Conservation (phyloP, 2,113 vertebrate genomes). For the Uropsilus gracilis region DNA sequence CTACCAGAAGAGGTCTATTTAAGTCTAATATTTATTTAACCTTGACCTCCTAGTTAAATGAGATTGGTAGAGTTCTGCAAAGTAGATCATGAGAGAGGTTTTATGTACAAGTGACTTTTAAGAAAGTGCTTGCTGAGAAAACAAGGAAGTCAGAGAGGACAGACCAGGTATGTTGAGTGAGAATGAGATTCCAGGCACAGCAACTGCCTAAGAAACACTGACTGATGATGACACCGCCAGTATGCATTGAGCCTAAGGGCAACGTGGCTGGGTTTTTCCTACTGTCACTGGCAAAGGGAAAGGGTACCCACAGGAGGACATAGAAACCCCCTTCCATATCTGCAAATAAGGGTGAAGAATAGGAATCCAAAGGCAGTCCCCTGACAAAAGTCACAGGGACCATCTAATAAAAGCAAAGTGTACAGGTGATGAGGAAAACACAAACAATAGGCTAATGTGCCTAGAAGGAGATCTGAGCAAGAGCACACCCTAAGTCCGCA, state of each 20-base stretch:
- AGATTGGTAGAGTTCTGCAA: neutral
- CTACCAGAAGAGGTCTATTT: neutral
- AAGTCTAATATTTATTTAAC: neutral
- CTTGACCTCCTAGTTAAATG: neutral
- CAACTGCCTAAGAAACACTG: neutral
- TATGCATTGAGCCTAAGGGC: neutral
- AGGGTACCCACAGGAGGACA: neutral
- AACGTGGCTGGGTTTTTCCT: neutral
- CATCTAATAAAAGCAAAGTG: neutral
- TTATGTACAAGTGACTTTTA: neutral
- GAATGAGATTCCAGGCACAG: neutral
- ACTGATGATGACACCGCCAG: neutral
- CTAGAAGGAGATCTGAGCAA: neutral
- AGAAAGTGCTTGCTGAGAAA: neutral
- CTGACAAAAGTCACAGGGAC: neutral
- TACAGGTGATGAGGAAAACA: accelerated
- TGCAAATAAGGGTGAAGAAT: neutral
- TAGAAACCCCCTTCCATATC: neutral
- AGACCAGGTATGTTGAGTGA: neutral
- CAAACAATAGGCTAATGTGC: neutral
- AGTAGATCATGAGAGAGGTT: neutral
- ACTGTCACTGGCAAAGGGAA: too few relatives aligned
- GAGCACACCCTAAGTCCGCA: accelerated
- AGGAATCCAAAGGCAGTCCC: neutral
- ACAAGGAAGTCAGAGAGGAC: neutral